A percentile compares a stretch with the other conserved stretches of the same genome.
phyloP scores from a whole-genome alignment of 2,888 invertebrate genomes.

The Stenurella melanura region DNA sequence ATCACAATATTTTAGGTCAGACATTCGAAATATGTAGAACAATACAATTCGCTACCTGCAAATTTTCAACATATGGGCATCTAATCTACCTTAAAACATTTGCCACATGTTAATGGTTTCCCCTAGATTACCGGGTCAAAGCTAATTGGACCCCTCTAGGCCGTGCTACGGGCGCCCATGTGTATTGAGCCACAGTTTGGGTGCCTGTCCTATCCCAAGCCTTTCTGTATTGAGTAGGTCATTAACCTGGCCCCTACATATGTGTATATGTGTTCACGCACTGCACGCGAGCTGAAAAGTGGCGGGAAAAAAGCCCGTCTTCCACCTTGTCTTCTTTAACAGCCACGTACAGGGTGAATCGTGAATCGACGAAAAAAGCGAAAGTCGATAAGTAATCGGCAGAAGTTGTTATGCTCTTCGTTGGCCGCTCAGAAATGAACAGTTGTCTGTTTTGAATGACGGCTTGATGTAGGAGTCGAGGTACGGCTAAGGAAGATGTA shows the following conservation, averaged over 20 bases:
- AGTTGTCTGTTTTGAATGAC: neutral
- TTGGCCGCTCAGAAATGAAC: neutral
- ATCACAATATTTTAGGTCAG: no score
- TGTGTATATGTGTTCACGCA: slow-evolving; percentile 65
- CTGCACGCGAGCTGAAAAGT: slow-evolving; percentile 68
- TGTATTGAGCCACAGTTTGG: slow-evolving; percentile 61
- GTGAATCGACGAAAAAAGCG: slow-evolving; percentile 9
- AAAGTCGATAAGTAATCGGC: slow-evolving; percentile 4
- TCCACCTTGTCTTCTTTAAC: slow-evolving; percentile 59
- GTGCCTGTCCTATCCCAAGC: slow-evolving; percentile 72
- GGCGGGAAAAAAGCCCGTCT: slow-evolving; percentile 66
- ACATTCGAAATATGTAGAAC: no score
- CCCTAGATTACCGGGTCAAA: neutral
- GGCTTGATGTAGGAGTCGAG: slow-evolving; percentile 5
- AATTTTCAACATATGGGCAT: slow-evolving; percentile 23
- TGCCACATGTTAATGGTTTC: slow-evolving; percentile 11
- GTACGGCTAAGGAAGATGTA: neutral
- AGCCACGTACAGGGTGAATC: slow-evolving; percentile 27
- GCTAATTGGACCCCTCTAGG: slow-evolving; percentile 14
- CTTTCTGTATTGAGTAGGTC: slow-evolving; percentile 69
- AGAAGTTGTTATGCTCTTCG: neutral
- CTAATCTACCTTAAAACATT: slow-evolving; percentile 16
- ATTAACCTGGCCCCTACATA: slow-evolving; percentile 69
- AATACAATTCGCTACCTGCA: neutral
- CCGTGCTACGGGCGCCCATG: slow-evolving; percentile 37